Evolutionary conservation across 2,888 invertebrate genomes (phyloP).

Genomic region (Napeogenes inachia): DNA sequence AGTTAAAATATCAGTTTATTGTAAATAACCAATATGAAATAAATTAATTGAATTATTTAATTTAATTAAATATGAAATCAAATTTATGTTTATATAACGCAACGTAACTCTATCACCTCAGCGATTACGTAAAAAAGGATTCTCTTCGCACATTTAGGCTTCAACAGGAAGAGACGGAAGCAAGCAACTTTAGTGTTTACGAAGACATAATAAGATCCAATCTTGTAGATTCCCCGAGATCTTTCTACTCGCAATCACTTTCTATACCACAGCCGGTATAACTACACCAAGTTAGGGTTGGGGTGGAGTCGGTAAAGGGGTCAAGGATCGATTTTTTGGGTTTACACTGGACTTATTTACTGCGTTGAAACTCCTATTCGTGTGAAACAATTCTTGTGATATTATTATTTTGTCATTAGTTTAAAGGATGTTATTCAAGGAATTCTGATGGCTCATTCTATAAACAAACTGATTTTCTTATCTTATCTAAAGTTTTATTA

Average conservation of each 20-base stretch:
- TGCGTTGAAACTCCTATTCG: constrained; percentile 26
- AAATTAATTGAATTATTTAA: too few relatives aligned
- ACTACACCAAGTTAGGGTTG: constrained; percentile 29
- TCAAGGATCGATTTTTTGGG: constrained; percentile 49
- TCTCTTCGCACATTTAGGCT: constrained; percentile 10
- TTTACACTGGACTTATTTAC: constrained; percentile 36
- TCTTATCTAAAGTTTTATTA: neutral
- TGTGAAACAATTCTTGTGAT: neutral
- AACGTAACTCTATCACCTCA: neutral
- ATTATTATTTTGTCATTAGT: neutral
- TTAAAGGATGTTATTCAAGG: neutral
- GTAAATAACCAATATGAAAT: too few relatives aligned
- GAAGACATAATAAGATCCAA: constrained; percentile 13
- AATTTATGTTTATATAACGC: too few relatives aligned
- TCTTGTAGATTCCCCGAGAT: constrained; percentile 7
- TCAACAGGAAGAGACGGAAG: neutral
- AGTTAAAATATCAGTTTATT: too few relatives aligned
- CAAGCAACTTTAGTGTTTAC: constrained; percentile 12
- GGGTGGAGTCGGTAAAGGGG: constrained; percentile 41
- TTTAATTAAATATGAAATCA: too few relatives aligned
- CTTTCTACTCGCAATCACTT: constrained; percentile 15
- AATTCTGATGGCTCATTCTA: neutral
- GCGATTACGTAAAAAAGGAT: neutral
- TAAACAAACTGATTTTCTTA: constrained; percentile 1
- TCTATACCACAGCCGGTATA: constrained; percentile 26